Evolutionary conservation across 2,888 invertebrate genomes (phyloP).

Genomic region (Mycogona germanica): DNA sequence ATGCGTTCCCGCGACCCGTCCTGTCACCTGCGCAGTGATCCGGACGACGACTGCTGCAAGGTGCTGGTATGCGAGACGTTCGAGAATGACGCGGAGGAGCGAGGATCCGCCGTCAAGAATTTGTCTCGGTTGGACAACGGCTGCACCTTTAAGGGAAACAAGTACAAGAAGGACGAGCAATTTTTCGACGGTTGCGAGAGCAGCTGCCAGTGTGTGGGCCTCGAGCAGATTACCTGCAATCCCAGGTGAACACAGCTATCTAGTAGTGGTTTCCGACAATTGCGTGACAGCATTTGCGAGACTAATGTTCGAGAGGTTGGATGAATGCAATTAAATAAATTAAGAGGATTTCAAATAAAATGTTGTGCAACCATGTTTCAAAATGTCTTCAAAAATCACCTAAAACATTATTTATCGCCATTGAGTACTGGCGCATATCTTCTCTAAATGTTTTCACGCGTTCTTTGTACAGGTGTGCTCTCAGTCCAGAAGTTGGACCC

Average conservation of each 20-base stretch:
- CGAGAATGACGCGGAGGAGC: conserved; percentile 26
- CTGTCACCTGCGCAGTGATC: conserved; percentile 22
- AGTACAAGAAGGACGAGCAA: conserved; percentile 55
- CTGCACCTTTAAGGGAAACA: conserved; percentile 53
- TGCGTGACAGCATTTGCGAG: too few relatives aligned
- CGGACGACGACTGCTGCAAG: conserved; percentile 24
- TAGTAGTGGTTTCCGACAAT: too few relatives aligned
- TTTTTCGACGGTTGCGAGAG: conserved; percentile 70
- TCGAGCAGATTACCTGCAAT: conserved; percentile 57
- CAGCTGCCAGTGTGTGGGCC: conserved; percentile 60
- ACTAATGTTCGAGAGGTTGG: too few relatives aligned
- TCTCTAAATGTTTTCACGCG: neutral
- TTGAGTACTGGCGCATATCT: conserved; percentile 55
- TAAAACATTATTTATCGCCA: too few relatives aligned
- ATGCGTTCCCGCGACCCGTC: conserved; percentile 8
- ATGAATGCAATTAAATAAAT: too few relatives aligned
- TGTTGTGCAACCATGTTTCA: too few relatives aligned
- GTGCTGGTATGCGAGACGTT: conserved; percentile 22
- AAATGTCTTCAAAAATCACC: too few relatives aligned
- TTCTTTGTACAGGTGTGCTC: conserved; percentile 4
- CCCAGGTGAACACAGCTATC: conserved; percentile 58
- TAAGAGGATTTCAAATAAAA: too few relatives aligned
- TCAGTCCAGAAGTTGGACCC: neutral
- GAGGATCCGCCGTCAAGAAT: conserved; percentile 17
- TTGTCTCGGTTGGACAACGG: conserved; percentile 38